phyloP scores from a whole-genome alignment of 1,140 invertebrate genomes.

The Neotoxoptera formosana region DNA sequence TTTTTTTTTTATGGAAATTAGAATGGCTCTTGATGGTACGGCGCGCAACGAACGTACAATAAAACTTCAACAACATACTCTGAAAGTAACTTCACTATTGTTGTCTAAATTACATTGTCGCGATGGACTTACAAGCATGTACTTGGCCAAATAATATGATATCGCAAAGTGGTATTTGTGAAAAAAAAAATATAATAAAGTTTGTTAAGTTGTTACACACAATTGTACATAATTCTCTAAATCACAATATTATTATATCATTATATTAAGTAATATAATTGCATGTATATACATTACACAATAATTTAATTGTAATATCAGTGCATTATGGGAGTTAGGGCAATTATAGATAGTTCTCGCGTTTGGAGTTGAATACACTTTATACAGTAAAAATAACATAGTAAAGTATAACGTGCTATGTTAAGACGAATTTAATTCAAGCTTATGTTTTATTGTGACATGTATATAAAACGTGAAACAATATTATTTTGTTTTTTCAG shows the following conservation, averaged over 20 bases:
- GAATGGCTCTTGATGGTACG: background rate
- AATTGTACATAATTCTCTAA: background rate
- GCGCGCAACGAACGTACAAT: background rate
- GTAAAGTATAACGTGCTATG: background rate
- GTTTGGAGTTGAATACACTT: background rate
- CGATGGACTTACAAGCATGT: conserved; percentile 28
- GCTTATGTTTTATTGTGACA: too few species aligned
- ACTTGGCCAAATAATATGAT: background rate
- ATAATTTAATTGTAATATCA: background rate
- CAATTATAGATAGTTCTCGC: background rate
- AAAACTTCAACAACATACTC: conserved; percentile 25
- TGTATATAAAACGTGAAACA: too few species aligned
- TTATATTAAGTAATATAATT: background rate
- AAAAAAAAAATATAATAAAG: conserved; percentile 22
- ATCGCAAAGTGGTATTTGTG: background rate
- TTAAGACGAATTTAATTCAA: background rate
- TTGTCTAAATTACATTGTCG: background rate
- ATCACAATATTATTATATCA: background rate
- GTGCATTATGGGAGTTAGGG: background rate
- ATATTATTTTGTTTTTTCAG: too few species aligned
- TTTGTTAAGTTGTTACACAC: background rate
- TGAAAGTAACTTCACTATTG: background rate
- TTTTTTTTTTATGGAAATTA: conserved; percentile 24
- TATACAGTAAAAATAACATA: background rate
- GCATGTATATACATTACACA: background rate